A percentile compares a stretch with the other conserved stretches of the same genome.
Conservation (phyloP, 2,888 invertebrate genomes). For the Perizoma affinitatum region DNA sequence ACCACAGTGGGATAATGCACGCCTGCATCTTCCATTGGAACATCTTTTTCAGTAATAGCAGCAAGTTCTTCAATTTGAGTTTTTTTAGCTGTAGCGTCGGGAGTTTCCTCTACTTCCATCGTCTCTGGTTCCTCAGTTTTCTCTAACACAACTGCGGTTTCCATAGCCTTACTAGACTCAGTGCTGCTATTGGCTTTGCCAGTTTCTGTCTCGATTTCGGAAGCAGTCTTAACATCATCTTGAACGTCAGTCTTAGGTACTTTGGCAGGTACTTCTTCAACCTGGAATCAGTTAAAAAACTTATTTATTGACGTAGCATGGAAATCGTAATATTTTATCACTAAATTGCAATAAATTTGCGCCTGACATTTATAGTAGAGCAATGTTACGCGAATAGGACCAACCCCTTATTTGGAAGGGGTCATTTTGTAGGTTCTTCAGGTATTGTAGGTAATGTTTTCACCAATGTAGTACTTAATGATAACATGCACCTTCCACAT, state of each 20-base stretch:
- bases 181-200: slow-evolving; percentile 12
- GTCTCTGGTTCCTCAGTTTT: slow-evolving; percentile 28
- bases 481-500: too few relatives aligned
- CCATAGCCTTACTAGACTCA: slow-evolving; percentile 8
- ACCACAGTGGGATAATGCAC: not conserved
- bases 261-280: slow-evolving; percentile 77
- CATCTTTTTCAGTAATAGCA: slow-evolving; percentile 17
- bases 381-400: slow-evolving; percentile 1
- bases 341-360: not conserved
- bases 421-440: too few relatives aligned
- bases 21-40: slow-evolving; percentile 21
- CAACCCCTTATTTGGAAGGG: too few relatives aligned
- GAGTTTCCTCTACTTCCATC: slow-evolving; percentile 28
- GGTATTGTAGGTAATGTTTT: too few relatives aligned
- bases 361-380: slow-evolving; percentile 9
- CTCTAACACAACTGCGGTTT: slow-evolving; percentile 4
- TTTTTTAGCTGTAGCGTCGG: not conserved
- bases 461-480: too few relatives aligned
- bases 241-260: slow-evolving; percentile 78
- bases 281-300: slow-evolving; percentile 49
- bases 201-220: slow-evolving; percentile 38
- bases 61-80: slow-evolving; percentile 2
- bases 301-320: too few relatives aligned
- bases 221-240: slow-evolving; percentile 56
- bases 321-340: too few relatives aligned